These are phyloP conservation scores for Pitta sordida DNA, from an alignment of 2,113 vertebrate genomes.

Conservation along the genomic window DNA sequence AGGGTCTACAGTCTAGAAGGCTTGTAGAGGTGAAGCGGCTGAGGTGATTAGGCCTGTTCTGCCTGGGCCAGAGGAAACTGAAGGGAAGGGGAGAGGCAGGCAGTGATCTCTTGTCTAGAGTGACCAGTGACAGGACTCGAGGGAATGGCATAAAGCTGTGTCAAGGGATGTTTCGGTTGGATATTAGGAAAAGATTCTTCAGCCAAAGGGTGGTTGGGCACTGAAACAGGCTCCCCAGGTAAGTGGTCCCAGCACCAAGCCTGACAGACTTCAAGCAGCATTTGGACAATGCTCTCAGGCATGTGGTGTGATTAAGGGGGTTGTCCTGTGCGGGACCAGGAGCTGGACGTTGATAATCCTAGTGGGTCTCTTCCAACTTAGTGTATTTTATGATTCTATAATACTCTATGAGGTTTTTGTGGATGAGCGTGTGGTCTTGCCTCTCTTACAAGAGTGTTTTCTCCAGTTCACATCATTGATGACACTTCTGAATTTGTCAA, in stretches of 20 bases:
- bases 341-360: background rate
- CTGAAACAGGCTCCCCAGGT: background rate
- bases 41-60: background rate
- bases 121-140: background rate
- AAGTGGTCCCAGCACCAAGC: background rate
- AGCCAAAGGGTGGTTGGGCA: background rate
- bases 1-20: background rate
- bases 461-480: background rate
- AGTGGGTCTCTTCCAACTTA: background rate
- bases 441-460: background rate
- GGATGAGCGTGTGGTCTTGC: background rate
- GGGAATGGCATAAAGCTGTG: background rate
- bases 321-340: background rate
- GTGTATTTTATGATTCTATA: background rate
- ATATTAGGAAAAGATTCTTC: background rate
- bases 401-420: background rate
- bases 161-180: background rate
- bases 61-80: background rate
- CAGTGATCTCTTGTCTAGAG: background rate
- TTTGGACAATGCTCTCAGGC: background rate
- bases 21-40: too few species aligned
- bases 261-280: background rate
- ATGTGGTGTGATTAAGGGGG: background rate
- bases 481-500: background rate
- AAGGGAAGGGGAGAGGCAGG: background rate